Percentiles rank a stretch among this genome's conserved stretches.
Conservation (phyloP, 2,113 vertebrate genomes). For the Cochlearius cochlearius region DNA sequence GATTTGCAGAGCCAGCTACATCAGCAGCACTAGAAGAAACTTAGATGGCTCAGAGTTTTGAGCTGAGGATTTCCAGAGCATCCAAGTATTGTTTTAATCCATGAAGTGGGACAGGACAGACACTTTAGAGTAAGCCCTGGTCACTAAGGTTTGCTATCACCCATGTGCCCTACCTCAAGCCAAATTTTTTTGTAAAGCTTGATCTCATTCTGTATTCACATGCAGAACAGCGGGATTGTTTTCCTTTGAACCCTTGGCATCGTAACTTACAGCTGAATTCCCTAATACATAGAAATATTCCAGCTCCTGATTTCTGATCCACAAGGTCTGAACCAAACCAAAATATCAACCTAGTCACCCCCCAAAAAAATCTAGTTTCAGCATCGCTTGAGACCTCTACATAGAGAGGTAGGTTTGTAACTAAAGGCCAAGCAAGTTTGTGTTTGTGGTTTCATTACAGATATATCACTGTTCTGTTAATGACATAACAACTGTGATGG, state of each 20-base stretch:
- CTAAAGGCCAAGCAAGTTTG: not conserved
- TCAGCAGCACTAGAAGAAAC: not conserved
- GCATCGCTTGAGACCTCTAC: accelerated
- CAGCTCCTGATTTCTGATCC: not conserved
- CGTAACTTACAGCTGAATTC: not conserved
- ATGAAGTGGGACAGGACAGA: not conserved
- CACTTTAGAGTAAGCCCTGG: not conserved
- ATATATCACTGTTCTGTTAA: not conserved
- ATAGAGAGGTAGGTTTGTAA: not conserved
- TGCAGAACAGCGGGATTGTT: not conserved
- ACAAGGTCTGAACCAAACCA: not conserved
- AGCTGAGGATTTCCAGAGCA: not conserved
- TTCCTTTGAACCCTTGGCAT: not conserved
- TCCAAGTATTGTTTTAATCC: not conserved
- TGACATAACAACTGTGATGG: not conserved
- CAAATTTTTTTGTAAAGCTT: not conserved
- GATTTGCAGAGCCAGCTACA: not conserved
- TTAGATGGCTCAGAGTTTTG: not conserved
- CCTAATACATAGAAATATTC: not conserved
- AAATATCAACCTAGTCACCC: not conserved
- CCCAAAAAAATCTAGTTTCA: not conserved
- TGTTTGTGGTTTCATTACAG: not conserved
- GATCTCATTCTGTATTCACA: not conserved
- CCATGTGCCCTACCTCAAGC: not conserved
- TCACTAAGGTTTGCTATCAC: not conserved